Evolutionary conservation across 2,797 vertebrate species (phyloP).

Genomic region (Alfaro cultratus): DNA sequence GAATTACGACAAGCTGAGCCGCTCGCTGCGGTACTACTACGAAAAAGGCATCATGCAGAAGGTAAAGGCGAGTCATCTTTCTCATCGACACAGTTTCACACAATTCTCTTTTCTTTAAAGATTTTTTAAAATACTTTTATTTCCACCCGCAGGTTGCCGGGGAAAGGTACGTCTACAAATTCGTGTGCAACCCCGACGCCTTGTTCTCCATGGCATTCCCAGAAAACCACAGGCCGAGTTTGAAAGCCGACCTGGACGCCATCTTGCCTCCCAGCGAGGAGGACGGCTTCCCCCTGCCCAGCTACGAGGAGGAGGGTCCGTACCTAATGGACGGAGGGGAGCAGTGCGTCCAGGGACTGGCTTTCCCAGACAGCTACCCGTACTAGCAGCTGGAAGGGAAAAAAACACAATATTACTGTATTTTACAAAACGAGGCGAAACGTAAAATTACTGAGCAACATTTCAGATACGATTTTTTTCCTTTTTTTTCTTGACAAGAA

Average conservation of each 20-base stretch:
- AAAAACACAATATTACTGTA: neutral
- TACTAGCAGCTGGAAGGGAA: slow-evolving; percentile 74
- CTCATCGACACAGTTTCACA: neutral
- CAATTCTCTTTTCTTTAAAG: neutral
- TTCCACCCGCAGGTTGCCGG: slow-evolving; percentile 86
- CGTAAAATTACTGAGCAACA: slow-evolving; percentile 42
- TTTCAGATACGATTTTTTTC: slow-evolving; percentile 14
- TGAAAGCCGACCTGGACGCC: slow-evolving; percentile 88
- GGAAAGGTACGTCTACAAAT: slow-evolving; percentile 95
- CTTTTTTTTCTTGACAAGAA: neutral
- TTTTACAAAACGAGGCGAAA: slow-evolving; percentile 6
- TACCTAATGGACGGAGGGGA: slow-evolving; percentile 86
- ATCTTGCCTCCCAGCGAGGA: slow-evolving; percentile 79
- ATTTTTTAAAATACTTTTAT: neutral
- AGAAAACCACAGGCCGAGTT: slow-evolving; percentile 90
- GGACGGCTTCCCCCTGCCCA: slow-evolving; percentile 84
- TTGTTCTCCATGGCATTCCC: slow-evolving; percentile 96
- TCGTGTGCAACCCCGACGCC: slow-evolving; percentile 93
- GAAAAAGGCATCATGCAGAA: slow-evolving; percentile 86
- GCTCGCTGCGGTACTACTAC: slow-evolving; percentile 94
- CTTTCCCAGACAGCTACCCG: slow-evolving; percentile 86
- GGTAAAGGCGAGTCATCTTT: slow-evolving; percentile 69
- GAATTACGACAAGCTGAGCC: slow-evolving; percentile 98
- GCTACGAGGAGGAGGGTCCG: slow-evolving; percentile 86
- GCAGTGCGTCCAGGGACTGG: slow-evolving; percentile 78